Conservation (phyloP, 2,113 vertebrate species). For the Solea senegalensis region DNA sequence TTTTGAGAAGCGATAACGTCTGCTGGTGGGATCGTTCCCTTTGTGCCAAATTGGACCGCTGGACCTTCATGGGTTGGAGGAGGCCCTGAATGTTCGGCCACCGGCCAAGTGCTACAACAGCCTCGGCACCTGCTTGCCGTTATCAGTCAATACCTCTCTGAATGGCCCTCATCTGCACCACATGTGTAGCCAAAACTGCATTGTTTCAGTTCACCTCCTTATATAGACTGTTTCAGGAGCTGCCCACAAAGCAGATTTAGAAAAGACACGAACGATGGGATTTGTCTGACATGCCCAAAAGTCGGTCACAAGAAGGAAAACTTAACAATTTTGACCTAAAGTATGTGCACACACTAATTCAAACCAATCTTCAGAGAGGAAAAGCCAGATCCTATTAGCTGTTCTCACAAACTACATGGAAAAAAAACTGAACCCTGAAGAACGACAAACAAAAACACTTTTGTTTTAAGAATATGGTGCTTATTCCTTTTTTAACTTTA, state of each 20-base stretch:
- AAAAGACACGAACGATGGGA: constrained; percentile 15
- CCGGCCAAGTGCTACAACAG: constrained; percentile 72
- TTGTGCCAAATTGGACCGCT: constrained; percentile 56
- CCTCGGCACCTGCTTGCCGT: constrained; percentile 86
- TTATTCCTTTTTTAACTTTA: background rate
- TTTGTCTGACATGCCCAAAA: background rate
- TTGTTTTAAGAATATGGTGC: too few relatives aligned
- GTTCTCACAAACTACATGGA: background rate
- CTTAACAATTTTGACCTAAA: background rate
- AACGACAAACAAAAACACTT: too few relatives aligned
- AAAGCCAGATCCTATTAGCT: background rate
- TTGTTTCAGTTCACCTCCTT: constrained; percentile 66
- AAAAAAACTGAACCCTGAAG: background rate
- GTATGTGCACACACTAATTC: constrained; percentile 9
- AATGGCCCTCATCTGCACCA: constrained; percentile 73
- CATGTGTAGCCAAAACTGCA: constrained; percentile 65
- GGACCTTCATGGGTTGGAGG: constrained; percentile 19
- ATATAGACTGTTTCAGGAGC: constrained; percentile 67
- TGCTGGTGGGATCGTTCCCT: constrained; percentile 35
- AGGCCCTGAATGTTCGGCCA: constrained; percentile 56
- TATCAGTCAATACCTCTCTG: constrained; percentile 61
- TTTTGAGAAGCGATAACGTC: constrained; percentile 66
- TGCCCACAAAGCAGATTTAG: constrained; percentile 19
- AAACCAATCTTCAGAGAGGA: background rate
- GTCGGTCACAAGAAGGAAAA: background rate